These are phyloP conservation scores for Babylonia areolata DNA, from an alignment of 1,140 invertebrate species.

Conservation along the genomic window DNA sequence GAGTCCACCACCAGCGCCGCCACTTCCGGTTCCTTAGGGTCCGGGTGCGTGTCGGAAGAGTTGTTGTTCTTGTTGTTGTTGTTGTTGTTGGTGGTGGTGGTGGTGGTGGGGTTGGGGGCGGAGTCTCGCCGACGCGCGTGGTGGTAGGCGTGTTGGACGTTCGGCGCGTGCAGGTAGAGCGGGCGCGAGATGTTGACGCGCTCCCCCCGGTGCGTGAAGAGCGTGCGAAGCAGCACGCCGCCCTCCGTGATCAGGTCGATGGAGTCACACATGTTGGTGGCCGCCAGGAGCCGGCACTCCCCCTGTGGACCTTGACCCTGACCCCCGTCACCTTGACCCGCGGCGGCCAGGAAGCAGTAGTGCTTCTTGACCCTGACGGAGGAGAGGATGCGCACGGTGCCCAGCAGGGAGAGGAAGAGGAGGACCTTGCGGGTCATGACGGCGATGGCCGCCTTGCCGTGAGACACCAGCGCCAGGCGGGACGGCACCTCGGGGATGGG, in stretches of 20 bases:
- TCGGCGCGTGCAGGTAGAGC: constrained; percentile 37
- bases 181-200: constrained; percentile 40
- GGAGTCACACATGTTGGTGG: constrained; percentile 46
- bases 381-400: constrained; percentile 43
- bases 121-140: background rate
- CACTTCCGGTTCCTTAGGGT: constrained; percentile 7
- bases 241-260: constrained; percentile 46
- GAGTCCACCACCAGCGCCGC: constrained; percentile 43
- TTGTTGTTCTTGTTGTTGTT: constrained; percentile 19
- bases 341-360: constrained; percentile 44
- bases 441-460: constrained; percentile 42
- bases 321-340: background rate
- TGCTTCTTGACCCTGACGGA: constrained; percentile 33
- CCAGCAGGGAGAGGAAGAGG: constrained; percentile 45
- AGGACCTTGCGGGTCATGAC: constrained; percentile 42
- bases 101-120: too few species aligned
- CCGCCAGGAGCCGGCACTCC: constrained; percentile 30
- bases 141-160: background rate
- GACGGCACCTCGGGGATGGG: constrained; percentile 40
- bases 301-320: constrained; percentile 9
- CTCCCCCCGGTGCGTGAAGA: constrained; percentile 40
- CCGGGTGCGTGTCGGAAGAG: constrained; percentile 14
- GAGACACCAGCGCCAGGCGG: constrained; percentile 41
- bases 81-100: too few species aligned
- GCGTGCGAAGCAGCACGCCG: constrained; percentile 27